Evolutionary conservation across 1,140 invertebrate genomes (phyloP).

Genomic region (Meloidogyne exigua): DNA sequence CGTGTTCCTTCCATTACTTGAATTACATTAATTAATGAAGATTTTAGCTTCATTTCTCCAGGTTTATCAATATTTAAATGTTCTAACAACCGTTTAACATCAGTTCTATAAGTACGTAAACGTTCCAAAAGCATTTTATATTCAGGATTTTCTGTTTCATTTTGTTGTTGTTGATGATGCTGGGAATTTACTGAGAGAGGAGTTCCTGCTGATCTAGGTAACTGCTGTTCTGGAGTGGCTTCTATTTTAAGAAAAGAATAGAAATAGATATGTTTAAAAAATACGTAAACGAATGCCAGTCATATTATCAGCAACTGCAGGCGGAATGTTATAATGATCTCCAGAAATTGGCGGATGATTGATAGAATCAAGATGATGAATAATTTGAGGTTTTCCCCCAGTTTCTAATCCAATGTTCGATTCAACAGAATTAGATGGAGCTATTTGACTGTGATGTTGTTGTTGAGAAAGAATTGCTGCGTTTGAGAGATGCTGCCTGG

Average conservation of each 20-base stretch:
- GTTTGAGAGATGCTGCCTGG: constrained; percentile 6
- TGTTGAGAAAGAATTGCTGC: background rate
- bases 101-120: constrained; percentile 5
- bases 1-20: constrained; percentile 29
- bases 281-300: background rate
- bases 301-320: background rate
- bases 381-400: background rate
- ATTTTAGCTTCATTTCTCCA: constrained; percentile 17
- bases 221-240: background rate
- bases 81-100: constrained; percentile 22
- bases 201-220: background rate
- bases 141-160: constrained; percentile 20
- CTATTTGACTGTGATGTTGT: constrained; percentile 5
- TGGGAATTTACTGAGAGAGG: background rate
- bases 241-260: background rate
- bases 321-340: background rate
- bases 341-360: background rate
- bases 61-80: constrained; percentile 20
- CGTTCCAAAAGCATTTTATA: constrained; percentile 9
- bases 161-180: constrained; percentile 9
- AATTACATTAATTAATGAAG: constrained; percentile 22
- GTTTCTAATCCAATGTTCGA: background rate
- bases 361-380: background rate
- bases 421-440: background rate
- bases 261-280: background rate